Percentiles rank a stretch among this genome's conserved stretches.
Conservation (phyloP, 2,888 invertebrate genomes). For the Sarcophaga subvicina region DNA sequence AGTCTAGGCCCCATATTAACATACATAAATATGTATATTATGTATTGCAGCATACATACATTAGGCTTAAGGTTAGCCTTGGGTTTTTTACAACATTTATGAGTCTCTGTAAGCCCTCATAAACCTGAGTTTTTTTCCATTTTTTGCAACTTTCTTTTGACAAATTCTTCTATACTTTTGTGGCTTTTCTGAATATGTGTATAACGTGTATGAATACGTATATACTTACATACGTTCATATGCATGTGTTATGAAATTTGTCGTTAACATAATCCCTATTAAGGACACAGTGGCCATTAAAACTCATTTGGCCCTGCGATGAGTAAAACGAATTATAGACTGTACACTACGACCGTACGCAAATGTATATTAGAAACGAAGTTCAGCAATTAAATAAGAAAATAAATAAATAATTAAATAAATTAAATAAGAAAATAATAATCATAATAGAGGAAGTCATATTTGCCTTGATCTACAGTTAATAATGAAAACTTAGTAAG, state of each 20-base stretch:
- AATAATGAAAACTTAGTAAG: too few species aligned
- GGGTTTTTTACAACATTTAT: constrained; percentile 63
- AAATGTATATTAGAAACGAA: too few species aligned
- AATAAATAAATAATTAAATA: too few species aligned
- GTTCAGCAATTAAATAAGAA: too few species aligned
- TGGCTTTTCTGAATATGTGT: too few species aligned
- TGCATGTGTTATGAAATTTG: neutral
- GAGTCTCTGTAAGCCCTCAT: constrained; percentile 64
- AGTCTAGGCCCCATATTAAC: neutral
- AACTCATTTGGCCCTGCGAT: neutral
- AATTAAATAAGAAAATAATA: too few species aligned
- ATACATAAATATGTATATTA: too few species aligned
- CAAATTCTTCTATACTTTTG: constrained; percentile 26
- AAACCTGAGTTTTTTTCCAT: constrained; percentile 42
- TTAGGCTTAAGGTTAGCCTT: constrained; percentile 13
- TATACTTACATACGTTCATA: neutral
- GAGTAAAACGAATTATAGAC: neutral
- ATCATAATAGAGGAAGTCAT: too few species aligned
- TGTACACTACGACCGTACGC: too few species aligned
- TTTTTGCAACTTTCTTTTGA: constrained; percentile 64
- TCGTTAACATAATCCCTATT: too few species aligned
- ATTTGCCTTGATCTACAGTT: too few species aligned
- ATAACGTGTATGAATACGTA: too few species aligned
- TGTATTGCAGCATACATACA: neutral
- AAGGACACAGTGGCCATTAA: neutral